phyloP scores from a whole-genome alignment of 1,140 invertebrate genomes.

The Aleiodes sp. region DNA sequence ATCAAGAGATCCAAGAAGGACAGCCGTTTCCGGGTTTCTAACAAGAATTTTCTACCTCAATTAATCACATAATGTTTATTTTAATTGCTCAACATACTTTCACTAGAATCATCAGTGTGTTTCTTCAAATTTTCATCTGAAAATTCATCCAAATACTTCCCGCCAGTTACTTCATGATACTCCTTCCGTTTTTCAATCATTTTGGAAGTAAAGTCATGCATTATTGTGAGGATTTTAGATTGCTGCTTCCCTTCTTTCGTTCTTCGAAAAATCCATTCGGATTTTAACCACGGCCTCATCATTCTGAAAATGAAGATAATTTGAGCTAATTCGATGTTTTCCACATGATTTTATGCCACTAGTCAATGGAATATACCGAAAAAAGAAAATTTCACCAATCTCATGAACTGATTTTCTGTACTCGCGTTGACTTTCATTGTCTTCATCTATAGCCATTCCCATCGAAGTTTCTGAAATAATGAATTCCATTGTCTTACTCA shows the following conservation, averaged over 20 bases:
- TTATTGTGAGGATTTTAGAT: slow-evolving; percentile 23
- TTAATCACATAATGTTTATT: no score
- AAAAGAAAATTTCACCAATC: no score
- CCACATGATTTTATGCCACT: no score
- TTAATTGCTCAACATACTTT: no score
- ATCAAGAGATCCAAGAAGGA: no score
- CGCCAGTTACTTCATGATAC: slow-evolving; percentile 40
- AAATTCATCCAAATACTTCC: slow-evolving; percentile 30
- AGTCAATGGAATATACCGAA: no score
- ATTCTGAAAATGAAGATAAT: slow-evolving; percentile 27
- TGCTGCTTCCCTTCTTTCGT: slow-evolving; percentile 39
- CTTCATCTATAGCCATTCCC: slow-evolving; percentile 36
- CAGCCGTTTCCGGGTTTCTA: slow-evolving; percentile 54
- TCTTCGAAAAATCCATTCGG: slow-evolving; percentile 29
- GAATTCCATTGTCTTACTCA: not conserved
- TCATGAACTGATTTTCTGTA: slow-evolving; percentile 44
- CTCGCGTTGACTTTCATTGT: slow-evolving; percentile 44
- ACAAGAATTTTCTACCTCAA: no score
- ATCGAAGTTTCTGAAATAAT: slow-evolving; percentile 45
- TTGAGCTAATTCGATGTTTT: no score
- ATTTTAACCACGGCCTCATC: slow-evolving; percentile 33
- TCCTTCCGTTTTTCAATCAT: slow-evolving; percentile 44
- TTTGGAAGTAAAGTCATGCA: slow-evolving; percentile 39
- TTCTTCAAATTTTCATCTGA: no score
- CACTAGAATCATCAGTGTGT: not conserved